Evolutionary conservation across 2,113 vertebrate species (phyloP), one percentile per base, ranked within the genome.

Genomic region (Dasyprocta punctata): DNA sequence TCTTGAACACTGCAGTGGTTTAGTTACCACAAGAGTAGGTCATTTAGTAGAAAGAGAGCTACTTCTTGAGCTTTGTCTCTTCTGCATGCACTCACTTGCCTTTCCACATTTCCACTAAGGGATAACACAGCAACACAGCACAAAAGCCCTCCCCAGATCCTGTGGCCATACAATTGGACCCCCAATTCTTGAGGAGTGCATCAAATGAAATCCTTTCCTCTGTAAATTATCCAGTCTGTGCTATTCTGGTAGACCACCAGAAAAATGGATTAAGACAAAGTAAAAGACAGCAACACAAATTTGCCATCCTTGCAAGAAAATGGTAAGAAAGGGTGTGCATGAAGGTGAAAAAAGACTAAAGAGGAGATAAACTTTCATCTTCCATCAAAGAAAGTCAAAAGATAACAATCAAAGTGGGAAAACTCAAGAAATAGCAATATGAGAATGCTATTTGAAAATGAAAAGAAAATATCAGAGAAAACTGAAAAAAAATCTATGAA

Each of bases 401-500:
- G 49, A 22, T 83, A 63, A 65, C 20, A 69, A 69, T 44, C 47
- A 61, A 85, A 89, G 28, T 85, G 4, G 11, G 80, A 84, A 92
- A 93, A 26, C 7, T 60, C n/a, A 75, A 91, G 60, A 91, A 85
- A 86, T 58, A 85, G 22, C 26, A 93, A 67, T 30, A 69, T 33
- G 28, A 8, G 28, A 17, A 75, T 77, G 28, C 5, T 90, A 52
- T 63, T 92, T 87, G 65, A 14, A 84, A 89, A 94, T 94, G 38
- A 87, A 93, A 82, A 36, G 30, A 58, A 83, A 58, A 78, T 49
- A 60, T 26, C 41, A 87, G n/a, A 80, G 77, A 38, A 94, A 94
- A 63, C 41, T 78, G 65, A 80, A 63, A 96, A 44, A 41, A 58
- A 0, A 30, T 61, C 30, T 49, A 36, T 44, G 30, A 69, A 12